A percentile compares a stretch with the other conserved stretches of the same genome.
These are phyloP conservation scores for Thyatira batis DNA, from an alignment of 2,888 invertebrate species.

Conservation along the genomic window DNA sequence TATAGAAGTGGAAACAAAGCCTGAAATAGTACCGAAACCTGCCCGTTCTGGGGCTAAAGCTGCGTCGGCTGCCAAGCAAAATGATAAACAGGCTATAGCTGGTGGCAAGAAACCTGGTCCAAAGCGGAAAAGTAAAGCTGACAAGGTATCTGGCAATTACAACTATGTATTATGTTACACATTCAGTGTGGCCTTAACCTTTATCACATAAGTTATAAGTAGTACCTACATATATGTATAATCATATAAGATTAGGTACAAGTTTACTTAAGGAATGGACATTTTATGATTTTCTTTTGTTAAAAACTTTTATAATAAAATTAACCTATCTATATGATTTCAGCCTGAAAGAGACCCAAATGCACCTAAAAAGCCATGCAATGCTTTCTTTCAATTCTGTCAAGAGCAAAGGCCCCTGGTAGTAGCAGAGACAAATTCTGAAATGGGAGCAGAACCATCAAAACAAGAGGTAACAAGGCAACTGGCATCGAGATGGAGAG, in stretches of 20 bases:
- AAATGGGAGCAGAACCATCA: conserved; percentile 85
- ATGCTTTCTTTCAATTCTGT: conserved; percentile 91
- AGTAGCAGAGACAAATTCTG: conserved; percentile 84
- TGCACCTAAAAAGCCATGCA: conserved; percentile 90
- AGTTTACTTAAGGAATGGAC: no score
- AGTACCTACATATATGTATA: no score
- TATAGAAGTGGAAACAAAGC: conserved; percentile 80
- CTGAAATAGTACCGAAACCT: conserved; percentile 49
- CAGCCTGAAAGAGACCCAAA: conserved; percentile 85
- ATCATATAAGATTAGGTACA: no score
- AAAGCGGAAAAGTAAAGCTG: conserved; percentile 84
- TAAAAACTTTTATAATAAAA: background rate
- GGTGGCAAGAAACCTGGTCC: conserved; percentile 67
- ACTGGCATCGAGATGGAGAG: conserved; percentile 88
- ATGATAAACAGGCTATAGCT: conserved; percentile 58
- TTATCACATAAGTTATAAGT: no score
- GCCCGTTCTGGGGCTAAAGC: conserved; percentile 51
- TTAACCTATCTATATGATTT: conserved; percentile 21
- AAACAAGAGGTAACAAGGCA: conserved; percentile 90
- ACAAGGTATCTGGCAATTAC: conserved; percentile 65
- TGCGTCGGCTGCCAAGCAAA: conserved; percentile 49
- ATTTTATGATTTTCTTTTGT: background rate
- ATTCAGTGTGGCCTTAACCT: background rate
- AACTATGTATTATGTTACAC: no score
- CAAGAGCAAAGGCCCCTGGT: conserved; percentile 89